Percentiles rank a stretch among this genome's conserved stretches.
These are phyloP conservation scores for Xanthorhoe spadicearia DNA, from an alignment of 2,888 invertebrate genomes.

Conservation along the genomic window DNA sequence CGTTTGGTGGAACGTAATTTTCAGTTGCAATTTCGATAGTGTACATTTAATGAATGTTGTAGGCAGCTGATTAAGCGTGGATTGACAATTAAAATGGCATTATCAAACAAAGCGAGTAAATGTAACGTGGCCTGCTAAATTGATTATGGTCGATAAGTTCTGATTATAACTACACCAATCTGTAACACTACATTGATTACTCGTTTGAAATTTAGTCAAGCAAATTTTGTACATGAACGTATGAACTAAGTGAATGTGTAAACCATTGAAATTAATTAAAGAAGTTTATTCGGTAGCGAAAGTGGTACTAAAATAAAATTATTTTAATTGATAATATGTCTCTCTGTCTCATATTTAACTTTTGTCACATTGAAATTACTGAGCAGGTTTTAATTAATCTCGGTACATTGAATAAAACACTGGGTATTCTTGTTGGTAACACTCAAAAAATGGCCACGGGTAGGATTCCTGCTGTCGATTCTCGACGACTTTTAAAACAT, in stretches of 20 bases:
- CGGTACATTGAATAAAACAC: background rate
- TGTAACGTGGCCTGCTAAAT: constrained; percentile 36
- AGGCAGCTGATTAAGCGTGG: constrained; percentile 40
- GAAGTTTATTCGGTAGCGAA: no score
- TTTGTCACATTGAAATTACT: no score
- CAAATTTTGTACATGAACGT: background rate
- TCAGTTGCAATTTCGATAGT: constrained; percentile 37
- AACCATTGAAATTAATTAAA: background rate
- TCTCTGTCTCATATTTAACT: no score
- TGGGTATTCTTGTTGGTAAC: background rate
- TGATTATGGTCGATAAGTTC: constrained; percentile 33
- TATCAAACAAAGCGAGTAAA: constrained; percentile 42
- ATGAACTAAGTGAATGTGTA: background rate
- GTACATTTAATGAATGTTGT: constrained; percentile 34
- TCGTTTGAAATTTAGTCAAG: background rate
- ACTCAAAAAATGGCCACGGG: background rate
- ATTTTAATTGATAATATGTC: no score
- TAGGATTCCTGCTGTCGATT: background rate
- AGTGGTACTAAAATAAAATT: no score
- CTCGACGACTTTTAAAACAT: no score
- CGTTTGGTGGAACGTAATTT: constrained; percentile 38
- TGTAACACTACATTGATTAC: background rate
- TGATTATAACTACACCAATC: constrained; percentile 20
- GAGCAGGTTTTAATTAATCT: no score
- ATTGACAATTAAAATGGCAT: constrained; percentile 45